Conservation (phyloP, 2,113 vertebrate species). For the Pardalotus punctatus region DNA sequence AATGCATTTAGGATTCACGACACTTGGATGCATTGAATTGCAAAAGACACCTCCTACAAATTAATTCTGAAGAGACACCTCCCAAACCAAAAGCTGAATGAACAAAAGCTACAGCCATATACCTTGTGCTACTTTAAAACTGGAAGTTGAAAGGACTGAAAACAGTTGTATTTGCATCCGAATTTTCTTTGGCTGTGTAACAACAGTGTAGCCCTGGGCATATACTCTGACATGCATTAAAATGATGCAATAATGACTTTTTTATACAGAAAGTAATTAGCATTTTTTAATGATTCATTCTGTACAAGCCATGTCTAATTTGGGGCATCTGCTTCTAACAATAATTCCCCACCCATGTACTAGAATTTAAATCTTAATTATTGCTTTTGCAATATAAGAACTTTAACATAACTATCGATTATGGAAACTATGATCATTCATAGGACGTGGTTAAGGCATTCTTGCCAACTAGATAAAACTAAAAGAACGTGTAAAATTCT, state of each 20-base stretch:
- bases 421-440: slow-evolving; percentile 17
- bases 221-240: slow-evolving; percentile 10
- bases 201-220: slow-evolving; percentile 1
- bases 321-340: slow-evolving; percentile 52
- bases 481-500: background rate
- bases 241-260: slow-evolving; percentile 45
- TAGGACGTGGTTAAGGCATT: background rate
- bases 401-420: slow-evolving; percentile 35
- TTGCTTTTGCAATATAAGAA: slow-evolving; percentile 49
- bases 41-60: background rate
- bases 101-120: background rate
- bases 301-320: slow-evolving; percentile 59
- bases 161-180: slow-evolving; percentile 16
- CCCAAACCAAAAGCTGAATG: background rate
- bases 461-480: slow-evolving; percentile 21
- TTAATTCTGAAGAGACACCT: background rate
- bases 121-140: background rate
- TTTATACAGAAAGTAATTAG: slow-evolving; percentile 57
- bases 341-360: background rate
- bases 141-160: background rate
- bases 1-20: background rate
- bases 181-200: slow-evolving; percentile 4
- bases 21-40: background rate
- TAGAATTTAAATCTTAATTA: slow-evolving; percentile 49
- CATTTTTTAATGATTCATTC: slow-evolving; percentile 43